Evolutionary conservation across 2,888 invertebrate species (phyloP), one percentile per base, ranked within the genome.

Genomic region (Onchidella celtica): DNA sequence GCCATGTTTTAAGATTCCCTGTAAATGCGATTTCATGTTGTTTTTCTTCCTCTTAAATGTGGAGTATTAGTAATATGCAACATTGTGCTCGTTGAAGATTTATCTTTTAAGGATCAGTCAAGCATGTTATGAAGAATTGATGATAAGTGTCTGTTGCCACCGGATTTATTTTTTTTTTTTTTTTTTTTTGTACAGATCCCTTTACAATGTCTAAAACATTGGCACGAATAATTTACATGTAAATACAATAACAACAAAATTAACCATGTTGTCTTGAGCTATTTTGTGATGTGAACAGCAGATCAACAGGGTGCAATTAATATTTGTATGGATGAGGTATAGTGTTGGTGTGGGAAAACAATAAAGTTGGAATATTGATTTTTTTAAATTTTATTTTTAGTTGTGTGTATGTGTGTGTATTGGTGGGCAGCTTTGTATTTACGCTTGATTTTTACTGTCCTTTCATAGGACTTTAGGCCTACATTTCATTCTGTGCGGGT

Each of bases 41-140:
- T 75, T n/a, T n/a, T n/a, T n/a, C n/a, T n/a, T n/a, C n/a, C n/a
- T n/a, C n/a, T n/a, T 47, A 32, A 40, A 21, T 75, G 74, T 74
- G 74, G 63, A 74, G 61, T 38, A 24, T 75, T 75, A 47, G 36
- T 75, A 75, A 75, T 75, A 75, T 75, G 75, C 75, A 75, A 75
- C 27, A 38, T 24, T 63, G 11, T 63, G 61, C 36, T 59, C 17
- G 14, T 21, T 17, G 36, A 6, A n/a, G n/a, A n/a, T n/a, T n/a
- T n/a, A n/a, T n/a, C 9, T 74, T 47, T 75, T 75, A 9, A 65
- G 3, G 63, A 65, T 61, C 59, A 63, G 47, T 38, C 63, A 24
- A 65, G 34, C n/a, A n/a, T 75, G 75, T 75, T 75, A 27, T 36
- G 17, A 47, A 47, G 47, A 47, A 47, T 6, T 65, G 27, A 65